Base-by-base conservation (phyloP, 2,888 invertebrate genomes). In the Philopedon plagiatum region DNA sequence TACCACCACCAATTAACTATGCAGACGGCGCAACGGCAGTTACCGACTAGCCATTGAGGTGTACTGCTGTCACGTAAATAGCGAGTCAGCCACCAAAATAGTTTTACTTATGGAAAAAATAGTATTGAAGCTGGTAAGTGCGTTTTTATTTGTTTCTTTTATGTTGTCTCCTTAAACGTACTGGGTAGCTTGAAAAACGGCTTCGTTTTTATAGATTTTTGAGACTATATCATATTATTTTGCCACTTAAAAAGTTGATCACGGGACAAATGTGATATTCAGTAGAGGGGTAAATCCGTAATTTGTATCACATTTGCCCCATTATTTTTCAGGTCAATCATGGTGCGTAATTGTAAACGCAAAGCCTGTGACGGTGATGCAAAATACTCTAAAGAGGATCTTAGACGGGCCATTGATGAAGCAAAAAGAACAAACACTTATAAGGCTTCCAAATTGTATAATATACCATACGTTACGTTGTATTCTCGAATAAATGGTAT, bases 291-390 rank as follows among this genome's bases (percentile, higher is more conserved):
- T 8, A 18, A 18, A 19, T 46, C 5, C 2, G 46, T 13, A 46
- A 19, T 19, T 8, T 46, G n/a, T 46, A 46, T 46, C 46, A 46
- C 19, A 46, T 13, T 46, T 46, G n/a, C 46, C 46, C 46, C 46
- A 11, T 46, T 46, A 2, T 46, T 5, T 46, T 46, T 46, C 7
- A 46, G n/a, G 9, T 46, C 2, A 13, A n/a, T 11, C 5, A 46
- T 46, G 46, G 13, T 46, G 2, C 46, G 46, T 2, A 46, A 46
- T n/a, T 46, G 13, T 15, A 5, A 46, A n/a, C 5, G 46, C 5
- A 46, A 15, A 46, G 13, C 46, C 1, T 34, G 7, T 11, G 9
- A 11, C 34, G 7, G 9, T 2, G 13, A 46, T 46, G 46, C 11
- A 5, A 46, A 46, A 46, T 46, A 46, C 46, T 11, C 9, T 11